Base-by-base conservation (phyloP, 2,888 invertebrate genomes). In the Synergus gifuensis region DNA sequence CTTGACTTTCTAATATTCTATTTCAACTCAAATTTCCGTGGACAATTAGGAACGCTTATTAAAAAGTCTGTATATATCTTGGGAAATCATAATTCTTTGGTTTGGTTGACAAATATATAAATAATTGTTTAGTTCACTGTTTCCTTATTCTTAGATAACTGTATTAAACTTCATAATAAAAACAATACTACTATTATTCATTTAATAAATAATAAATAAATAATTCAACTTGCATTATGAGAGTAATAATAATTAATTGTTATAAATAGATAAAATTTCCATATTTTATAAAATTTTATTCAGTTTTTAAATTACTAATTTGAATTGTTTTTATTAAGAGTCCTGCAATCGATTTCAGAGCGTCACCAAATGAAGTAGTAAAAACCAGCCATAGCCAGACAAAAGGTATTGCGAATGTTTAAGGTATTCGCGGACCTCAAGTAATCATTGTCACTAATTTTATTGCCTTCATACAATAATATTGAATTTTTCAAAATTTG, bases 11-110 rank as follows among this genome's bases (percentile, higher is more conserved):
- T 18, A 54, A 54, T 54, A 54, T 49, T 58, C 40, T 16, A 49
- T 49, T 73, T 49, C 16, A 73, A 36, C 16, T 54, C 16, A 54
- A 49, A 73, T 69, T 69, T 69, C 46, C 28, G 69, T 58, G 54
- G 66, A 36, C 36, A 36, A 36, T 36, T 36, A 36, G 36, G 5
- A 36, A 36, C 5, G 36, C 36, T 36, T 36, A 7, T 36, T 36
- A 36, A 36, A 36, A 36, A 36, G 5, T 36, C 36, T 5, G 5
- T 36, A 36, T 5, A 36, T 5, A 36, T 36, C 36, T 36, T 36
- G 36, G 4, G 36, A 4, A 36, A 36, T 36, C 36, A 36, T 36
- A 4, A 36, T 5, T 36, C 5, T 36, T 36, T 36, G 0, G n/a
- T 54, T 9, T 8, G n/a, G 54, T 9, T n/a, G n/a, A 54, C 16